Base-by-base conservation (phyloP, 2,888 invertebrate genomes). In the Drosophila siamana region DNA sequence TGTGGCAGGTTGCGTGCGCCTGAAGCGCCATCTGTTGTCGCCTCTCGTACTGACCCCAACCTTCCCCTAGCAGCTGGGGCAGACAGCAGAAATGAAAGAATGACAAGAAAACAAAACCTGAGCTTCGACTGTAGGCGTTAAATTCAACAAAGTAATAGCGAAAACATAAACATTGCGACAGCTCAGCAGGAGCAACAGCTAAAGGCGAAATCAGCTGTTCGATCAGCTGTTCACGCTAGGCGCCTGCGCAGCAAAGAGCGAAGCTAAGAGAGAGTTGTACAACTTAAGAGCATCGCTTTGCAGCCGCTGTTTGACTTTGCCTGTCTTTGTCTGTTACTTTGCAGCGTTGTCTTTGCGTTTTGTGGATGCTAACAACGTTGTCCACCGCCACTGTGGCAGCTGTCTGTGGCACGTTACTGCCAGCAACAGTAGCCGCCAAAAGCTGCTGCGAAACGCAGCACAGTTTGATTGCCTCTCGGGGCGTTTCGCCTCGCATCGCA, bases 11-110 rank as follows among this genome's bases (percentile, higher is more conserved):
- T 24, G 28, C 5, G 16, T 50, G 13, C 22, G 55, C 38, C 13
- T 19, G 33, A 41, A 66, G 69, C 83, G 86, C 83, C 83, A 86
- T 86, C 86, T 83, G 69, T 81, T 81, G 83, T 68, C 73, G 47
- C 48, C 47, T 56, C 48, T 47, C 1, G 52, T 50, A 46, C 60
- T 85, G 79, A 84, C 88, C 88, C 88, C 86, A 88, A 86, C 81
- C 87, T 74, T 70, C 28, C 6, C 24, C 16, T 33, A 1, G 4
- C 33, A 1, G 4, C 33, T 33, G 11, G 1, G 38, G 30, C 41
- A 19, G n/a, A 13, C 5, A 24, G 6, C 2, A 26, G 15, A 36
- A 19, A 38, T 15, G 9, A 16, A 9, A 22, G 9, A 36, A 24
- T 6, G 1, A 57, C n/a, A 48, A 41, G 44, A 28, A 57, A 57